phyloP scores from a whole-genome alignment of 2,888 invertebrate genomes.

The Trypoxylon attenuatum region DNA sequence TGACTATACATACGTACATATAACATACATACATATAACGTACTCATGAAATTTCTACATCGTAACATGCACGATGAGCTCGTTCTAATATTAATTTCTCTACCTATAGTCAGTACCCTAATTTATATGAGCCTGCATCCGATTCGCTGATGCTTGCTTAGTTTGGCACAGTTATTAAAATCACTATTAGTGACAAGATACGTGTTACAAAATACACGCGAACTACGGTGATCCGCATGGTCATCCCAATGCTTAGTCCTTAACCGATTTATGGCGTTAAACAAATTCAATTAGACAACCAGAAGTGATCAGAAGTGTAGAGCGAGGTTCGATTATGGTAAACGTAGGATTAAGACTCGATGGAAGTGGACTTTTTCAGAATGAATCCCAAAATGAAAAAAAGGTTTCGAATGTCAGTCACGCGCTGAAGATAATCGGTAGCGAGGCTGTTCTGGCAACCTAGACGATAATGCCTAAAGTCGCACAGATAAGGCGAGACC shows the following conservation, averaged over 20 bases:
- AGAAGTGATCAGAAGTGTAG: too few relatives aligned
- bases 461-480: constrained; percentile 26
- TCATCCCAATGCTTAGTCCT: too few relatives aligned
- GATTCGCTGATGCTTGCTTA: constrained; percentile 24
- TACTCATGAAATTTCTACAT: too few relatives aligned
- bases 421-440: constrained; percentile 10
- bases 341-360: too few relatives aligned
- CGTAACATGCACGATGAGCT: too few relatives aligned
- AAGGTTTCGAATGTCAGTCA: constrained; percentile 21
- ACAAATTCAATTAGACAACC: too few relatives aligned
- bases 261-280: too few relatives aligned
- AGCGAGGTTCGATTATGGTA: too few relatives aligned
- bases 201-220: background rate
- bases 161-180: constrained; percentile 24
- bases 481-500: constrained; percentile 44
- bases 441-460: constrained; percentile 5
- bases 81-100: constrained; percentile 28
- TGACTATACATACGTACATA: constrained; percentile 29
- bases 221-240: too few relatives aligned
- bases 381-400: background rate
- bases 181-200: background rate
- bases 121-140: constrained; percentile 9
- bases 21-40: too few relatives aligned
- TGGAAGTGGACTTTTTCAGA: too few relatives aligned
- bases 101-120: constrained; percentile 8